Conservation (phyloP, 2,113 vertebrate genomes). For the Pituophis catenifer region DNA sequence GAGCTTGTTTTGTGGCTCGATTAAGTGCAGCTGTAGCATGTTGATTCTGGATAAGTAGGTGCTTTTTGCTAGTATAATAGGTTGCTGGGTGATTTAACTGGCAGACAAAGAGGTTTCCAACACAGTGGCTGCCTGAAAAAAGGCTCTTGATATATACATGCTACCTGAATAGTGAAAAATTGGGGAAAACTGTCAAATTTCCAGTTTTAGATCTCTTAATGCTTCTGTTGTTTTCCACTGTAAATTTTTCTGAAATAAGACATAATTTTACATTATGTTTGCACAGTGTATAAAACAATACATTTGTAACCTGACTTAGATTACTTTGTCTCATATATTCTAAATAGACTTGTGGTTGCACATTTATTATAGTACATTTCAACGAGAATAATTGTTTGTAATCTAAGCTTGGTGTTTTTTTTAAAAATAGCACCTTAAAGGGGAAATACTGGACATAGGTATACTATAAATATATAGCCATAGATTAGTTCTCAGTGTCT, state of each 20-base stretch:
- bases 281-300: not conserved
- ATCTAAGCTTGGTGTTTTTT: not conserved
- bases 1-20: slow-evolving; percentile 2
- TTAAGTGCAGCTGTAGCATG: slow-evolving; percentile 14
- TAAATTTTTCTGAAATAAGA: slow-evolving; percentile 1
- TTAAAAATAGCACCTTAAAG: slow-evolving; percentile 35
- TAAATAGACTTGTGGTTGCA: not conserved
- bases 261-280: slow-evolving; percentile 9
- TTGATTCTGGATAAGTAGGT: slow-evolving; percentile 27
- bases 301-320: slow-evolving; percentile 1
- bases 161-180: slow-evolving; percentile 27
- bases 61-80: slow-evolving; percentile 4
- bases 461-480: not conserved
- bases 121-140: slow-evolving; percentile 16
- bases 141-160: slow-evolving; percentile 18
- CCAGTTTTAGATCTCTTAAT: slow-evolving; percentile 21
- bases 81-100: slow-evolving; percentile 31
- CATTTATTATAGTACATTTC: not conserved
- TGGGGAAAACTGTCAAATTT: slow-evolving; percentile 3
- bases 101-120: slow-evolving; percentile 35
- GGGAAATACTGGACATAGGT: slow-evolving; percentile 6
- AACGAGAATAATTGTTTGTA: not conserved
- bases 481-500: not conserved
- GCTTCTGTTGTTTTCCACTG: not conserved
- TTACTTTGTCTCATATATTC: not conserved